Conservation (phyloP, 2,797 vertebrate species). For the Parauchenoglanis ngamensis region DNA sequence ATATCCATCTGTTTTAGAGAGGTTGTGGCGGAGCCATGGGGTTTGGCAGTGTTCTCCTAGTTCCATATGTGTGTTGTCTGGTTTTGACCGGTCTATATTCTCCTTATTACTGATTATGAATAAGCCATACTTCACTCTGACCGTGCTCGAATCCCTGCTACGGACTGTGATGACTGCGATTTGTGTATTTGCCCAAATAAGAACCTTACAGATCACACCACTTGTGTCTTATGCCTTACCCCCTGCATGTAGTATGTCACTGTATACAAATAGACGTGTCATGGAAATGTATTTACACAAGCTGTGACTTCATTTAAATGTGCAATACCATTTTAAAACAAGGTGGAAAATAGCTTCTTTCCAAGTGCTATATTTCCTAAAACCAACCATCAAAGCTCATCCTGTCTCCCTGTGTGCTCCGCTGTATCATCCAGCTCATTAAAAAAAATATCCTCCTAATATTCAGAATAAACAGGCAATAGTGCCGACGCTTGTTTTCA, state of each 20-base stretch:
- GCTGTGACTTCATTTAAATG: not conserved
- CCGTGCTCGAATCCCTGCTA: not conserved
- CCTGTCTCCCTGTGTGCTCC: not conserved
- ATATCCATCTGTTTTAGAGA: too few species aligned
- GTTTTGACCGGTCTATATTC: too few species aligned
- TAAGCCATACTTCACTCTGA: not conserved
- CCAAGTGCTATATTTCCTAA: not conserved
- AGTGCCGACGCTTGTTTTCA: conserved; percentile 8
- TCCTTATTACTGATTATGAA: not conserved
- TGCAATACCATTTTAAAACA: not conserved
- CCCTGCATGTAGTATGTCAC: not conserved
- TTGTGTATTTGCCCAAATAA: not conserved
- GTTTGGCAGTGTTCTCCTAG: not conserved
- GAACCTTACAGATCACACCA: not conserved
- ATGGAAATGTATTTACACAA: not conserved
- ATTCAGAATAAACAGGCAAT: not conserved
- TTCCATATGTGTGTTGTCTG: not conserved
- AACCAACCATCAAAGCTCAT: not conserved
- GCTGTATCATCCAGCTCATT: conserved; percentile 2
- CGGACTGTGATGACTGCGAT: not conserved
- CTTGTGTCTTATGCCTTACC: not conserved
- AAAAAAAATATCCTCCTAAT: conserved; percentile 2
- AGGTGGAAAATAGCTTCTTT: not conserved
- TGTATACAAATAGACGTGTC: not conserved
- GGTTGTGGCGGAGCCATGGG: not conserved